Percentiles rank a stretch among this genome's conserved stretches.
phyloP scores from a whole-genome alignment of 2,797 vertebrate genomes.

The Cyprinodon diabolis region DNA sequence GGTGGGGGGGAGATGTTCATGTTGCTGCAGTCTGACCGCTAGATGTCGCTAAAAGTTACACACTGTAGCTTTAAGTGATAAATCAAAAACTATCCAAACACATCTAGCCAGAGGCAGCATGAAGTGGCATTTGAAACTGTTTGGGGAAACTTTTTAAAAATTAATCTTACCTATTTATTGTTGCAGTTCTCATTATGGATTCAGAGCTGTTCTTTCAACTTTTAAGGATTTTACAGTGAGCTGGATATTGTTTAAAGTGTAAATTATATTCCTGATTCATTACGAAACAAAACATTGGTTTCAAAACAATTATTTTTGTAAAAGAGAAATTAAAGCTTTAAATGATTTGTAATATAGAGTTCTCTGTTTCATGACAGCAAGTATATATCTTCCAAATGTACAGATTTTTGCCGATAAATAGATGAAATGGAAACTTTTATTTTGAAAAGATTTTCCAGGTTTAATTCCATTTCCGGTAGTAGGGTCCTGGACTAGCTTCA shows the following conservation, averaged over 20 bases:
- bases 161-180: too few species aligned
- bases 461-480: conserved; percentile 31
- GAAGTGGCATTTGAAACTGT: not conserved
- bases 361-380: not conserved
- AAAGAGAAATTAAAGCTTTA: not conserved
- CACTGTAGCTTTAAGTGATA: too few species aligned
- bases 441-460: conserved; percentile 33
- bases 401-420: conserved; percentile 36
- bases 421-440: conserved; percentile 40
- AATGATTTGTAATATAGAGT: conserved; percentile 8
- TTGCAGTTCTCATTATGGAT: too few species aligned
- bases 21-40: too few species aligned
- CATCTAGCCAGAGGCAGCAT: not conserved
- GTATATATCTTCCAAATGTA: conserved; percentile 8
- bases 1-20: too few species aligned
- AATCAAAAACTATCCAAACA: not conserved
- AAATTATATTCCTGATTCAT: conserved; percentile 9
- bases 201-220: not conserved
- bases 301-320: conserved; percentile 32
- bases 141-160: not conserved
- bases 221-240: too few species aligned
- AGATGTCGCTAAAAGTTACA: too few species aligned
- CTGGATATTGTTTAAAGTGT: not conserved
- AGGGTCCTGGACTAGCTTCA: not conserved
- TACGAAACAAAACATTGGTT: not conserved